Percentiles rank a stretch among this genome's conserved stretches.
These are phyloP conservation scores for Heliconius erato DNA, from an alignment of 2,888 invertebrate species.

Conservation along the genomic window DNA sequence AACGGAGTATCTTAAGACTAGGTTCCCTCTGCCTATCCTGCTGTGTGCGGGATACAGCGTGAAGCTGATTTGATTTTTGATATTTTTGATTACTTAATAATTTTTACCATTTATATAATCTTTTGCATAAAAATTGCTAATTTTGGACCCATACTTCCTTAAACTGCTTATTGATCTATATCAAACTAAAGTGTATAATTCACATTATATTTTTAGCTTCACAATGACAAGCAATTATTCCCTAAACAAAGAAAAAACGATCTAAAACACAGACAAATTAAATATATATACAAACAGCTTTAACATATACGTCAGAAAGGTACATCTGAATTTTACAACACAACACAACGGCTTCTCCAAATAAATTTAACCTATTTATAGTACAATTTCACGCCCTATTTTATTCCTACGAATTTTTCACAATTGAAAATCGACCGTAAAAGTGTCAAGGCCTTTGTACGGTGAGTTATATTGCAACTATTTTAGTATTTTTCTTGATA, in stretches of 20 bases:
- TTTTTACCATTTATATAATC: too few species aligned
- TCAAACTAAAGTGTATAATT: not conserved
- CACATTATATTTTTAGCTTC: not conserved
- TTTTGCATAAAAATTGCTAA: too few species aligned
- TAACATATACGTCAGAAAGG: slow-evolving; percentile 63
- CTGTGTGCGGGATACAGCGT: too few species aligned
- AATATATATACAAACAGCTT: slow-evolving; percentile 37
- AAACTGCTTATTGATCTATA: not conserved
- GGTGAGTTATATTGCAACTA: slow-evolving; percentile 72
- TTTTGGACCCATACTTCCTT: too few species aligned
- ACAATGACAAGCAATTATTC: not conserved
- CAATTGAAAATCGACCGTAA: slow-evolving; percentile 77
- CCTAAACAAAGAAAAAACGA: not conserved
- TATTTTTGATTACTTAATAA: too few species aligned
- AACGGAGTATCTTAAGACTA: not conserved
- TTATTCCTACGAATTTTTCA: slow-evolving; percentile 76
- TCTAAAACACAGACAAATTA: not conserved
- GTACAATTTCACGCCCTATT: slow-evolving; percentile 83
- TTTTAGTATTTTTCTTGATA: slow-evolving; percentile 71
- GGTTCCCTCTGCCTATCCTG: not conserved
- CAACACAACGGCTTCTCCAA: slow-evolving; percentile 70
- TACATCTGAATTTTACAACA: slow-evolving; percentile 70
- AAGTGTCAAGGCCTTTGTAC: slow-evolving; percentile 69
- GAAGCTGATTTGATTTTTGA: too few species aligned
- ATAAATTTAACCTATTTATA: slow-evolving; percentile 79